Evolutionary conservation across 2,797 vertebrate species (phyloP).

Genomic region (Eulemur mongoz): DNA sequence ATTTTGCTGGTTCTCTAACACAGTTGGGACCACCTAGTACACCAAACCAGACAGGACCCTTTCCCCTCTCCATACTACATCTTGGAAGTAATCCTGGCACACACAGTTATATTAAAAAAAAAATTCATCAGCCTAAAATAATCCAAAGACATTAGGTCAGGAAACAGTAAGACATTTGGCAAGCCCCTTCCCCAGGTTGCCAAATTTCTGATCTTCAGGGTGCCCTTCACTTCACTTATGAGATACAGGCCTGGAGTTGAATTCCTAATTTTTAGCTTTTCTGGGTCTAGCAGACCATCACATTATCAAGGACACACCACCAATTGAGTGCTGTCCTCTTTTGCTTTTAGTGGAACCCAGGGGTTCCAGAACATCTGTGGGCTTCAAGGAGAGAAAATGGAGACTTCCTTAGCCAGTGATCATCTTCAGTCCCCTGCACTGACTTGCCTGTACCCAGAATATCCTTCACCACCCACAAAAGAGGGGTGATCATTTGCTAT

Average conservation of each 20-base stretch:
- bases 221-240: background rate
- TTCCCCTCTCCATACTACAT: background rate
- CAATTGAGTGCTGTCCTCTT: background rate
- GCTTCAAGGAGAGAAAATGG: background rate
- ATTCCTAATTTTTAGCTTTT: background rate
- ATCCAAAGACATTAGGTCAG: slow-evolving; percentile 18
- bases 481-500: background rate
- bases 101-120: background rate
- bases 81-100: background rate
- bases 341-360: background rate
- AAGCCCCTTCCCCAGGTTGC: background rate
- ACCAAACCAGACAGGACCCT: background rate
- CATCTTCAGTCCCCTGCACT: background rate
- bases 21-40: background rate
- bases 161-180: background rate
- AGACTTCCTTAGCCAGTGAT: background rate
- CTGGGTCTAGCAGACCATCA: background rate
- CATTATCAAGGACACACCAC: background rate
- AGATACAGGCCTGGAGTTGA: background rate
- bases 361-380: background rate
- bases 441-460: background rate
- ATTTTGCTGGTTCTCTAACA: background rate
- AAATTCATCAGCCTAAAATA: slow-evolving; percentile 33
- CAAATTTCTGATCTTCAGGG: background rate
- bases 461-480: background rate